Conservation (phyloP, 2,797 vertebrate species). For the Poecilia gillii region DNA sequence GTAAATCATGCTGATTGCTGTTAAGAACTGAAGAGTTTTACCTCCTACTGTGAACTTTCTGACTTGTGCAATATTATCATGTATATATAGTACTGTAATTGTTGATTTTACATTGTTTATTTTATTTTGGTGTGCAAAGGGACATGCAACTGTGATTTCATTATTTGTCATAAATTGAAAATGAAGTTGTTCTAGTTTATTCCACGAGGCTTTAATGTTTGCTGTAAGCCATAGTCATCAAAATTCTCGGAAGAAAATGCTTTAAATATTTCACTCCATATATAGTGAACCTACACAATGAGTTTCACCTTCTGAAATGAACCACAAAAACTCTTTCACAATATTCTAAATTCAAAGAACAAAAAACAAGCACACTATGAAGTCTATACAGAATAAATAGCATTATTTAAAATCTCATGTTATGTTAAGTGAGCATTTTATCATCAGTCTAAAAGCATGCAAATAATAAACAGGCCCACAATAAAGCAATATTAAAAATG, state of each 20-base stretch:
- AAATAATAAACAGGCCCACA: background rate
- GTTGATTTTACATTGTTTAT: too few relatives aligned
- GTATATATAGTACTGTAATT: too few relatives aligned
- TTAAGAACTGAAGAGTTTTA: too few relatives aligned
- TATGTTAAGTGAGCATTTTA: background rate
- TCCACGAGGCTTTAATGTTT: background rate
- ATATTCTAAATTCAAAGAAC: background rate
- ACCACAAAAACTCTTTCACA: background rate
- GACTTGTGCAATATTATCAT: too few relatives aligned
- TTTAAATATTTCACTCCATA: background rate
- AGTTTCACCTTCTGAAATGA: too few relatives aligned
- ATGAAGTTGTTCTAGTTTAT: background rate
- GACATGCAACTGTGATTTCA: background rate
- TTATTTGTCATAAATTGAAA: background rate
- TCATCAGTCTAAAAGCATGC: background rate
- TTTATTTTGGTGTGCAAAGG: background rate
- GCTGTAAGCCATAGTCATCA: background rate
- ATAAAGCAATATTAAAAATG: background rate
- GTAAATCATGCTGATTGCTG: too few relatives aligned
- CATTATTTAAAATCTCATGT: background rate
- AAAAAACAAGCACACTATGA: background rate
- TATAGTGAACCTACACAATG: background rate
- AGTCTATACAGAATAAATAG: background rate
- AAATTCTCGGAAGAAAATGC: background rate
- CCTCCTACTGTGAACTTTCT: too few relatives aligned